A percentile compares a stretch with the other conserved stretches of the same genome.
These are phyloP conservation scores for Opisthocomus hoazin DNA, from an alignment of 2,113 vertebrate species.

Conservation along the genomic window DNA sequence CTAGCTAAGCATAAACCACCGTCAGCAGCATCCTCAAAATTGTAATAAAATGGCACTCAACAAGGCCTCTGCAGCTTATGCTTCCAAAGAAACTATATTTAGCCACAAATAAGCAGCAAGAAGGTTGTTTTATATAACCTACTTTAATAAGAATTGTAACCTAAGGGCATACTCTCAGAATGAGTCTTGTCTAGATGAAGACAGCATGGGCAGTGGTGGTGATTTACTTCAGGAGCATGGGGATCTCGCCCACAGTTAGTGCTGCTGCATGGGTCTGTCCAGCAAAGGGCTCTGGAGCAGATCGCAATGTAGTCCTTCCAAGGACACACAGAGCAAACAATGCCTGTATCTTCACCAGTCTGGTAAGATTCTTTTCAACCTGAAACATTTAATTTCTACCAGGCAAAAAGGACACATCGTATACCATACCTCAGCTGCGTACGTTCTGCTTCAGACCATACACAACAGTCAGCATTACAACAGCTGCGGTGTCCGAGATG, in stretches of 20 bases:
- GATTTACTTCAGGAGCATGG: not conserved
- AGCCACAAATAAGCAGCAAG: not conserved
- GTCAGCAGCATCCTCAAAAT: not conserved
- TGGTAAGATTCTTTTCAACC: not conserved
- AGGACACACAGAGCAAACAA: not conserved
- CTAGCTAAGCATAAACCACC: not conserved
- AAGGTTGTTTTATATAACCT: not conserved
- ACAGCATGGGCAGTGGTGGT: not conserved
- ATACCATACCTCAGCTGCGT: not conserved
- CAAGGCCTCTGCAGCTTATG: too few relatives aligned
- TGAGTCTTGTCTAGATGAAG: not conserved
- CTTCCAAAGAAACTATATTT: not conserved
- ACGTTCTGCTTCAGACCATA: rapidly evolving
- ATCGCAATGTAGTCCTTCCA: not conserved
- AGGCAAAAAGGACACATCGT: not conserved
- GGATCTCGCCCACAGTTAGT: not conserved
- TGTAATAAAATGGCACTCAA: not conserved
- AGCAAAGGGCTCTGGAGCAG: not conserved
- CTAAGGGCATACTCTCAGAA: not conserved
- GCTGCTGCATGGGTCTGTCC: not conserved
- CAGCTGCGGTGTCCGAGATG: rapidly evolving
- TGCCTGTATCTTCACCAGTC: not conserved
- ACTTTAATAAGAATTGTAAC: not conserved
- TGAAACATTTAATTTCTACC: not conserved
- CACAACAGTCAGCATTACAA: not conserved